These are phyloP conservation scores for Palythoa grandis DNA, from an alignment of 92 coral and sea anemone species.

Conservation along the genomic window DNA sequence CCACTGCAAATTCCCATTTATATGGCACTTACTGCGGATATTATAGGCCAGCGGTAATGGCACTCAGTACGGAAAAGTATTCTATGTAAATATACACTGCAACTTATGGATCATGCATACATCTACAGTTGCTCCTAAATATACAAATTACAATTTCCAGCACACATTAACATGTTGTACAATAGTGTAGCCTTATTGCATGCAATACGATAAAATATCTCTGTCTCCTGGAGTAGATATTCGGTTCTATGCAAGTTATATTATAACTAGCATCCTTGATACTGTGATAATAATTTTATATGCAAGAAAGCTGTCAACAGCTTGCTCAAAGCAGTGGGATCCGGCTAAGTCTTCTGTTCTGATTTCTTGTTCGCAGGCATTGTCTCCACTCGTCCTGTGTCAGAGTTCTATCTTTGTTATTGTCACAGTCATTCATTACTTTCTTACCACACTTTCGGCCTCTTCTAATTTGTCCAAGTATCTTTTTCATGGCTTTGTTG, in stretches of 20 bases:
- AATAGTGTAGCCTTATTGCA: not conserved
- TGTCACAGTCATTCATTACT: conserved; percentile 78
- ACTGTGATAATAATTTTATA: too few relatives aligned
- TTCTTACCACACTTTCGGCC: conserved; percentile 95
- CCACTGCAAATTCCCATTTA: too few relatives aligned
- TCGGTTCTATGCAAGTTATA: too few relatives aligned
- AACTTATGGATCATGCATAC: not conserved
- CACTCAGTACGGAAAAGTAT: not conserved
- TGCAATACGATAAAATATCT: not conserved
- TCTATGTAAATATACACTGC: not conserved
- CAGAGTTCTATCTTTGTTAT: conserved; percentile 78
- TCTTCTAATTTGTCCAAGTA: conserved; percentile 78
- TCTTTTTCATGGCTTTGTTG: conserved; percentile 74
- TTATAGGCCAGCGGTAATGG: too few relatives aligned
- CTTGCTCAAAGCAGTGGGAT: conserved; percentile 20
- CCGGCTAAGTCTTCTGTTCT: not conserved
- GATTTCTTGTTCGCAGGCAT: conserved; percentile 64
- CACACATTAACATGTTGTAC: not conserved
- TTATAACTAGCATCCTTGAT: too few relatives aligned
- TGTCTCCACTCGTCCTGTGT: conserved; percentile 83
- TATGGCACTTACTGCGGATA: too few relatives aligned
- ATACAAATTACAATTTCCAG: not conserved
- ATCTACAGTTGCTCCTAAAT: not conserved
- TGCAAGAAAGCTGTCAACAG: too few relatives aligned
- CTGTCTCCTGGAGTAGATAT: not conserved